These are phyloP conservation scores for Neofelis nebulosa DNA, from an alignment of 2,113 vertebrate species.

Conservation along the genomic window DNA sequence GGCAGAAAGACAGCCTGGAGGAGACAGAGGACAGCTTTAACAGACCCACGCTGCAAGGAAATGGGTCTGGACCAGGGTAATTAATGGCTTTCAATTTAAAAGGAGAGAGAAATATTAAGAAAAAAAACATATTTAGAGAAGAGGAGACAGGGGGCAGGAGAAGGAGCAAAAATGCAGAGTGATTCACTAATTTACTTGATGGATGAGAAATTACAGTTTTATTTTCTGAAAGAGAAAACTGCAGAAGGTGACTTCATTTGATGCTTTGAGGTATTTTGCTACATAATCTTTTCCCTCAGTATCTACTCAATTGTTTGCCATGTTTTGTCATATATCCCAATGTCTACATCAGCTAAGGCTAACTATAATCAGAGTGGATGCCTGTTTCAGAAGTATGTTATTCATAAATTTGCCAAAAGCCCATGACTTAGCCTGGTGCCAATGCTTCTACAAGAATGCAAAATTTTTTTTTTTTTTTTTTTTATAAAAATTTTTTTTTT, in stretches of 20 bases:
- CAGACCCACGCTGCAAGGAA: neutral
- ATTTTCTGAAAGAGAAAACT: conserved; percentile 19
- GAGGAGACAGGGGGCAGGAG: neutral
- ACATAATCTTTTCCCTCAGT: neutral
- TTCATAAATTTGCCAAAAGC: neutral
- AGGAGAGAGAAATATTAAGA: neutral
- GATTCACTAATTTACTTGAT: neutral
- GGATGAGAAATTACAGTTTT: neutral
- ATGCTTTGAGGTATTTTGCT: neutral
- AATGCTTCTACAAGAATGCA: neutral
- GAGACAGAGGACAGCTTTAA: neutral
- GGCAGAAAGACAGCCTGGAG: neutral
- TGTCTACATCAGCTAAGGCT: neutral
- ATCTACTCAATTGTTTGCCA: neutral
- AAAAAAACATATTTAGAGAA: neutral
- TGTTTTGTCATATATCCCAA: neutral
- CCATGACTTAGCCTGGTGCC: neutral
- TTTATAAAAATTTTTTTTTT: too few species aligned
- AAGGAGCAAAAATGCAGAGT: neutral
- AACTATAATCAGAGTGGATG: neutral
- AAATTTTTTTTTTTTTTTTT: too few species aligned
- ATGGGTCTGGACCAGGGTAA: neutral
- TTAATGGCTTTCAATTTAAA: neutral
- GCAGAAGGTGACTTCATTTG: neutral
- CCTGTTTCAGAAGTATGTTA: neutral